These are phyloP conservation scores for Cyprinodon diabolis DNA, from an alignment of 2,797 vertebrate genomes.

Conservation along the genomic window DNA sequence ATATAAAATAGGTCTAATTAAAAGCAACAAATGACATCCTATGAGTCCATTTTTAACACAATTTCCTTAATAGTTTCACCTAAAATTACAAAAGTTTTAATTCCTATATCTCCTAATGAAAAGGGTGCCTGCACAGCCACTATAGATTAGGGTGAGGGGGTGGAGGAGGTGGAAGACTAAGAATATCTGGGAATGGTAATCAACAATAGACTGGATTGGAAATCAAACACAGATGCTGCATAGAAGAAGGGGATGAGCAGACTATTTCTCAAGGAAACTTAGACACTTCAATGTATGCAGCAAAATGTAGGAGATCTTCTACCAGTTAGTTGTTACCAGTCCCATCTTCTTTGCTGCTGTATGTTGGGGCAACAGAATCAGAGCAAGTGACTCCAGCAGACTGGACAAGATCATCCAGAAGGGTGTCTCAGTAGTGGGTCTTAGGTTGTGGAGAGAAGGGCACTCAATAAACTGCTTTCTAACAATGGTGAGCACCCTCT, in stretches of 20 bases:
- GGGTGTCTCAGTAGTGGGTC: neutral
- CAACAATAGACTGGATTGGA: neutral
- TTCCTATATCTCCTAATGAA: no score
- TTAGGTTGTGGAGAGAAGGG: neutral
- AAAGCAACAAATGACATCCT: no score
- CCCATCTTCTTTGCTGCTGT: neutral
- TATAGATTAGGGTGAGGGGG: neutral
- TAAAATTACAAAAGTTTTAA: no score
- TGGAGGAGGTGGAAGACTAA: neutral
- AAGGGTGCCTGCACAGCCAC: no score
- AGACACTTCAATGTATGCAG: neutral
- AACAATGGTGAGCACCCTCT: neutral
- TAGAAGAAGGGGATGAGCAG: neutral
- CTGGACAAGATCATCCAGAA: neutral
- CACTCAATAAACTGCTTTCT: neutral
- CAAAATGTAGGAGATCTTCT: neutral
- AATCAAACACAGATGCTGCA: neutral
- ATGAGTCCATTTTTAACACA: no score
- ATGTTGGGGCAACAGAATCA: neutral
- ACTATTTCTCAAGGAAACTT: neutral
- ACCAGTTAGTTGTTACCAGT: neutral
- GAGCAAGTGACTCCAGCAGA: neutral
- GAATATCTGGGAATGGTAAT: constrained; percentile 7
- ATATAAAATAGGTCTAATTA: no score
- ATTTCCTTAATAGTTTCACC: no score